phyloP scores from a whole-genome alignment of 2,113 vertebrate genomes.

The Talpa occidentalis region DNA sequence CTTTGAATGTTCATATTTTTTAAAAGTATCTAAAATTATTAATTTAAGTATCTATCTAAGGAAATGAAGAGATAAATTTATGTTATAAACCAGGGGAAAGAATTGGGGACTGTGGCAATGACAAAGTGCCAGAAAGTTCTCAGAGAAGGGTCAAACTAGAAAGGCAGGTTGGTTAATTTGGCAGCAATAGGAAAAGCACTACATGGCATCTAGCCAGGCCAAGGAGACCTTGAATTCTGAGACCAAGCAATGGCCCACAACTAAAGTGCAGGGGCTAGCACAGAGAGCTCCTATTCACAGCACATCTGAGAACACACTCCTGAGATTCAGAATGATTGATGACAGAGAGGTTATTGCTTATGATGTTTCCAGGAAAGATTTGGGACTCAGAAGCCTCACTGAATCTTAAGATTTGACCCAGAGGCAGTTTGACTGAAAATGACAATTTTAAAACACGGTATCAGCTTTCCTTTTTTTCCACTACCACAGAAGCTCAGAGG shows the following conservation, averaged over 20 bases:
- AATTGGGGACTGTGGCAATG: background rate
- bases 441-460: background rate
- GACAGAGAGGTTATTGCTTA: background rate
- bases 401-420: background rate
- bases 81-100: too few relatives aligned
- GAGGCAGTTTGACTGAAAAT: background rate
- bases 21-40: too few relatives aligned
- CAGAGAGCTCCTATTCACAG: background rate
- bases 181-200: background rate
- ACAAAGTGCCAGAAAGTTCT: background rate
- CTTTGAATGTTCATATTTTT: too few relatives aligned
- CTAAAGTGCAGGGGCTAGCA: background rate
- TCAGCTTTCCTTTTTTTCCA: background rate
- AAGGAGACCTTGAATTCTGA: background rate
- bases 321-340: background rate
- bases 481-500: background rate
- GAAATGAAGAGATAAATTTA: too few relatives aligned
- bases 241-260: background rate
- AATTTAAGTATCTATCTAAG: too few relatives aligned
- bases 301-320: background rate
- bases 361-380: background rate
- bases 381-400: background rate
- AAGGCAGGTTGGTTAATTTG: background rate
- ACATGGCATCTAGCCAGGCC: background rate
- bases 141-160: constrained; percentile 13